These are phyloP conservation scores for Nansenia antarctica DNA, from an alignment of 2,113 vertebrate species.

Conservation along the genomic window DNA sequence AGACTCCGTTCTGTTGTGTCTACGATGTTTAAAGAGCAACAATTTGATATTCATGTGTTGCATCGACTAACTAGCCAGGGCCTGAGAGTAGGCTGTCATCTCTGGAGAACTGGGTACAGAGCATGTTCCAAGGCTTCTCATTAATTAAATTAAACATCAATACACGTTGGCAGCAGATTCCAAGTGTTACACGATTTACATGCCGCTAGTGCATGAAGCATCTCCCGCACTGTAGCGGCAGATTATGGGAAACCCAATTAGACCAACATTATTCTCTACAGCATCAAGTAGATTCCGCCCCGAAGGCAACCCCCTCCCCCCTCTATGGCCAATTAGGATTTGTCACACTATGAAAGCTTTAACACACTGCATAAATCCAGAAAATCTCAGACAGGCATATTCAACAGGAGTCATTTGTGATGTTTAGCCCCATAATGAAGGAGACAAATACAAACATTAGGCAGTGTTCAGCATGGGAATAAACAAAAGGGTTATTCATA, in stretches of 20 bases:
- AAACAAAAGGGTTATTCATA: constrained; percentile 45
- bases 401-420: constrained; percentile 62
- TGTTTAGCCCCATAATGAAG: constrained; percentile 61
- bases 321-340: constrained; percentile 73
- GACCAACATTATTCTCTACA: constrained; percentile 64
- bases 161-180: constrained; percentile 66
- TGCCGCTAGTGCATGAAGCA: constrained; percentile 63
- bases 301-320: constrained; percentile 67
- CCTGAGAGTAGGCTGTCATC: constrained; percentile 34
- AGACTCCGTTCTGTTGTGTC: too few relatives aligned
- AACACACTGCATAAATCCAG: constrained; percentile 50
- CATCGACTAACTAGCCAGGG: neutral
- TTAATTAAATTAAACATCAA: constrained; percentile 74
- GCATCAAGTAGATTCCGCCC: constrained; percentile 71
- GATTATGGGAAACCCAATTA: constrained; percentile 76
- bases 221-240: constrained; percentile 59
- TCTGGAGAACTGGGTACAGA: constrained; percentile 52
- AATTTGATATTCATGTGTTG: neutral
- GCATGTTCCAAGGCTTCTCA: constrained; percentile 65
- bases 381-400: constrained; percentile 55
- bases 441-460: constrained; percentile 57
- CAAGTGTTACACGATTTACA: constrained; percentile 67
- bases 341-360: constrained; percentile 68
- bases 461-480: constrained; percentile 36
- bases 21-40: too few relatives aligned